A percentile compares a stretch with the other conserved stretches of the same genome.
These are phyloP conservation scores for Melipona quadrifasciata DNA, from an alignment of 1,140 invertebrate genomes.

Conservation along the genomic window DNA sequence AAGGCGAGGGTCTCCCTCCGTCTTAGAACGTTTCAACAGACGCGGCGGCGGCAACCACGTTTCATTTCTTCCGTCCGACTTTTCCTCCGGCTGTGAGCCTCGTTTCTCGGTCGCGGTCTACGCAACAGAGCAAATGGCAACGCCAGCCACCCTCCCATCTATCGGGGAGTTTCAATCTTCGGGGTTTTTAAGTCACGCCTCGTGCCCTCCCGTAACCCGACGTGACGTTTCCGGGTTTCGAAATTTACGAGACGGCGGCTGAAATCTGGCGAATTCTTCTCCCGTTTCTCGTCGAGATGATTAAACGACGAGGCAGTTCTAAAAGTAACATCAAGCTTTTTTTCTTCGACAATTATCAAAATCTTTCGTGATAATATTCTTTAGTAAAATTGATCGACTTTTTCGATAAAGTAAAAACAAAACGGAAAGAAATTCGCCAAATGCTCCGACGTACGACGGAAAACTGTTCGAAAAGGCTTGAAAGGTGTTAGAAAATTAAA, in stretches of 20 bases:
- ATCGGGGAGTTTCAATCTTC: slow-evolving; percentile 40
- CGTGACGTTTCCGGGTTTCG: not conserved
- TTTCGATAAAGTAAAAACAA: too few species aligned
- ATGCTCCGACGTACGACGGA: too few species aligned
- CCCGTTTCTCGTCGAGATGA: not conserved
- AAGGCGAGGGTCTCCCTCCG: slow-evolving; percentile 21
- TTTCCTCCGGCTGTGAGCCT: not conserved
- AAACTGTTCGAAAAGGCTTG: too few species aligned
- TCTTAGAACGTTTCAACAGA: slow-evolving; percentile 16
- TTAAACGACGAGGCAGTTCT: too few species aligned
- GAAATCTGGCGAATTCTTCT: not conserved
- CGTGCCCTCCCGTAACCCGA: not conserved
- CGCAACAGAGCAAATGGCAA: slow-evolving; percentile 19
- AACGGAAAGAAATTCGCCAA: too few species aligned
- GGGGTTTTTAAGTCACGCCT: slow-evolving; percentile 45
- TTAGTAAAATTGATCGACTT: too few species aligned
- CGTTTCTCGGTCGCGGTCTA: slow-evolving; percentile 14
- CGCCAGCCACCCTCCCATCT: not conserved
- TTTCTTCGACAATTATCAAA: too few species aligned
- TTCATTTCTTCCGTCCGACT: slow-evolving; percentile 7
- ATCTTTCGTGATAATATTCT: too few species aligned
- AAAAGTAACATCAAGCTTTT: too few species aligned
- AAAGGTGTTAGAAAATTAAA: too few species aligned
- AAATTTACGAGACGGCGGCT: not conserved
- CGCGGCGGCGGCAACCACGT: slow-evolving; percentile 6